Evolutionary conservation across 2,797 vertebrate species (phyloP), one percentile per base, ranked within the genome.

Genomic region (Poeciliopsis turneri): DNA sequence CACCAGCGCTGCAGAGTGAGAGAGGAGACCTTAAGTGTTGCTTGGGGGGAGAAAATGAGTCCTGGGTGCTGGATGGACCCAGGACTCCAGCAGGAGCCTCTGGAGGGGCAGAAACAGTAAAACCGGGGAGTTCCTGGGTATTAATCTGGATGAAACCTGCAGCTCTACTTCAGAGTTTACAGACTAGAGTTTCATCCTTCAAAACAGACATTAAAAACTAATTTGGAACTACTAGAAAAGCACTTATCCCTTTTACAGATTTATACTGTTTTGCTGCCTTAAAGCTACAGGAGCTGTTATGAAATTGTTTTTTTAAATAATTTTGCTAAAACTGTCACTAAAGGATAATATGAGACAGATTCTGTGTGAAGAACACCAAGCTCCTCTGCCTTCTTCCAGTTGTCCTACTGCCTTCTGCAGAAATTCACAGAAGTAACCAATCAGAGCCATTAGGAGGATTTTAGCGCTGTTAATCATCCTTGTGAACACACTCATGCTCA

Each of bases 11-110:
- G 86, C 89, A 85, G 85, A 79, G 88, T 87, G 84, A 92, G 89
- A 91, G 84, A 86, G 84, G 83, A 89, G 90, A 83, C 86, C 88
- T 88, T 83, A 85, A 91, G 92, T 89, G 89, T 79, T 86, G 79
- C 75, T 85, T 3, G 72, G 10, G n/a, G 78, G 84, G 76, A 72
- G 57, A 51, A 49, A n/a, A 15, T 72, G 77, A 51, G 36, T 33
- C 77, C 59, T 71, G 83, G 78, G 83, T 82, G 76, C 76, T 11
- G 36, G 69, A 72, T 72, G 77, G 77, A 64, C 70, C 71, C 49
- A 82, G 85, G 70, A 66, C 77, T 55, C 69, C 79, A 5, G 69
- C 79, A 9, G 51, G 55, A 82, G 80, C 82, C 59, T 82, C 81
- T 72, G 59, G 49, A 77, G 84, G 78, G 41, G 68, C 18, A 28